phyloP scores from a whole-genome alignment of 2,888 invertebrate genomes.

The Drosophila conformis region DNA sequence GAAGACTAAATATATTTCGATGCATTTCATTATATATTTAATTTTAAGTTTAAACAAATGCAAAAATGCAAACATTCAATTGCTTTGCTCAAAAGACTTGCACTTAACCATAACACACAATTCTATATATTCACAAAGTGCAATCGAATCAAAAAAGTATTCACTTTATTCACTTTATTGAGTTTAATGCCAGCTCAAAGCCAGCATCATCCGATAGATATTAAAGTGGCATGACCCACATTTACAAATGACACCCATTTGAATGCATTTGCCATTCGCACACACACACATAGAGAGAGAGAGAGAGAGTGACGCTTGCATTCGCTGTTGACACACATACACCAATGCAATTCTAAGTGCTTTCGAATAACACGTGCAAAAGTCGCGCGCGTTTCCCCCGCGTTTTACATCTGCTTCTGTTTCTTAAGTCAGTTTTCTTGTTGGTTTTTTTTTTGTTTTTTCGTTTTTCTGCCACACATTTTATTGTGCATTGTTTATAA shows the following conservation, averaged over 20 bases:
- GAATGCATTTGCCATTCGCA: background rate
- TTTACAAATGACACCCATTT: constrained; percentile 1
- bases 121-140: background rate
- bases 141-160: constrained; percentile 3
- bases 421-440: constrained; percentile 8
- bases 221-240: constrained; percentile 3
- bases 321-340: background rate
- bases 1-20: background rate
- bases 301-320: background rate
- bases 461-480: constrained; percentile 46
- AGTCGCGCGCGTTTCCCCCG: constrained; percentile 46
- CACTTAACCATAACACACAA: background rate
- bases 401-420: constrained; percentile 30
- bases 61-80: background rate
- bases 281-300: background rate
- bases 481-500: constrained; percentile 72
- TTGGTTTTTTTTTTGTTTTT: constrained; percentile 13
- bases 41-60: background rate
- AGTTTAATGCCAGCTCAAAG: constrained; percentile 1
- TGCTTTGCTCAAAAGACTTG: background rate
- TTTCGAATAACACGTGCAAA: constrained; percentile 28
- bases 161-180: background rate
- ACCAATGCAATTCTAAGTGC: background rate
- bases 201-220: background rate
- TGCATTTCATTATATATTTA: background rate